These are phyloP conservation scores for Mesoclemmys tuberculata DNA, from an alignment of 2,113 vertebrate genomes.

Conservation along the genomic window DNA sequence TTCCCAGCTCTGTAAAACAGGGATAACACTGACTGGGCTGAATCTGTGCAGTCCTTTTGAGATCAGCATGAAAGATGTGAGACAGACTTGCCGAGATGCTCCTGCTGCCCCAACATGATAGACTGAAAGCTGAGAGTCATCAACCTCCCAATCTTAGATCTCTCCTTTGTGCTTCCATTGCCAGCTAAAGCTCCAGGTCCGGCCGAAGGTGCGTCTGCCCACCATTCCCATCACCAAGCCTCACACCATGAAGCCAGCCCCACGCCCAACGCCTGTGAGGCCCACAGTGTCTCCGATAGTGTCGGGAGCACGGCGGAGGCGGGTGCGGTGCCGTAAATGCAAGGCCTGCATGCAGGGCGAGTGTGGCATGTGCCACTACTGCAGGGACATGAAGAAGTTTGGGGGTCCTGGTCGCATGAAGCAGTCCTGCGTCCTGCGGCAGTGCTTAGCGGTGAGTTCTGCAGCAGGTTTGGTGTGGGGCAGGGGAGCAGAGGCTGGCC, in stretches of 20 bases:
- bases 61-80: background rate
- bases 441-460: slow-evolving; percentile 90
- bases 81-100: background rate
- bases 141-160: rapidly evolving
- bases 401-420: slow-evolving; percentile 95
- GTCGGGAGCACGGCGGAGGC: slow-evolving; percentile 87
- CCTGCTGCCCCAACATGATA: background rate
- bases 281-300: slow-evolving; percentile 84
- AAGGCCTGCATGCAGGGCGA: slow-evolving; percentile 91
- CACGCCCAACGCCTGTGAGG: slow-evolving; percentile 84
- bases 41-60: background rate
- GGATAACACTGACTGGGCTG: background rate
- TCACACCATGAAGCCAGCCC: slow-evolving; percentile 85
- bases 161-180: background rate
- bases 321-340: slow-evolving; percentile 94
- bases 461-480: background rate
- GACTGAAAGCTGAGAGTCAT: rapidly evolving
- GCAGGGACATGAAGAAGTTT: slow-evolving; percentile 96
- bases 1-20: background rate
- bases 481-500: background rate
- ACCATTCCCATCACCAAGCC: slow-evolving; percentile 86
- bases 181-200: slow-evolving; percentile 81
- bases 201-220: slow-evolving; percentile 82
- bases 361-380: slow-evolving; percentile 94
- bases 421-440: slow-evolving; percentile 91